Percentiles rank a stretch among this genome's conserved stretches.
Conservation (phyloP, 2,113 vertebrate genomes). For the Rhegmatorhina hoffmannsi region DNA sequence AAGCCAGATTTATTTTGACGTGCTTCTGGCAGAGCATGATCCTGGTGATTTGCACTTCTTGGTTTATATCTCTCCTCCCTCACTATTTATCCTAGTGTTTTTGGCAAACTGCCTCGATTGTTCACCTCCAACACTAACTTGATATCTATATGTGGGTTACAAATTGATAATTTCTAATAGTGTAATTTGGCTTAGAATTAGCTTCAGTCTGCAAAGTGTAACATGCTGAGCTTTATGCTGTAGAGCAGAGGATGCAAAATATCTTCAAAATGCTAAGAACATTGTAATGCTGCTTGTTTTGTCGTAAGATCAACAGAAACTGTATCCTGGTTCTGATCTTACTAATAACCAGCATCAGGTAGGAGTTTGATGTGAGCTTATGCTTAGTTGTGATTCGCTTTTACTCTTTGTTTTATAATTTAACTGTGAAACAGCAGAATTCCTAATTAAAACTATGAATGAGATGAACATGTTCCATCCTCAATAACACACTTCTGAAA, state of each 20-base stretch:
- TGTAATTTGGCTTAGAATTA: background rate
- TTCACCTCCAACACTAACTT: background rate
- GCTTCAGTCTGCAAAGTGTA: background rate
- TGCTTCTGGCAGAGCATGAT: background rate
- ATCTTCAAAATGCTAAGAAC: background rate
- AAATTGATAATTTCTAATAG: background rate
- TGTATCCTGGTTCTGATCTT: background rate
- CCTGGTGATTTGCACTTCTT: background rate
- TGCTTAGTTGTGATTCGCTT: background rate
- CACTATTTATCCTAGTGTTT: background rate
- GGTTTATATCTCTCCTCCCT: background rate
- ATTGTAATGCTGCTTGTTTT: background rate
- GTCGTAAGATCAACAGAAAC: background rate
- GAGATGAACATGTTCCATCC: background rate
- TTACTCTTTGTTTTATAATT: background rate
- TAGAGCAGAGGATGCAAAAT: background rate
- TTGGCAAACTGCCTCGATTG: background rate
- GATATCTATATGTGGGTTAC: background rate
- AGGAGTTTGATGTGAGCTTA: background rate
- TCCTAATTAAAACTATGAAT: background rate
- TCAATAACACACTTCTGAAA: background rate
- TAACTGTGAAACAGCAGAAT: background rate
- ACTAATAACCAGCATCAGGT: background rate
- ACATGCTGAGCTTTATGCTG: background rate
- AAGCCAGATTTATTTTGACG: background rate